Conservation (phyloP, 2,888 invertebrate species). For the Cephus sareptanus region DNA sequence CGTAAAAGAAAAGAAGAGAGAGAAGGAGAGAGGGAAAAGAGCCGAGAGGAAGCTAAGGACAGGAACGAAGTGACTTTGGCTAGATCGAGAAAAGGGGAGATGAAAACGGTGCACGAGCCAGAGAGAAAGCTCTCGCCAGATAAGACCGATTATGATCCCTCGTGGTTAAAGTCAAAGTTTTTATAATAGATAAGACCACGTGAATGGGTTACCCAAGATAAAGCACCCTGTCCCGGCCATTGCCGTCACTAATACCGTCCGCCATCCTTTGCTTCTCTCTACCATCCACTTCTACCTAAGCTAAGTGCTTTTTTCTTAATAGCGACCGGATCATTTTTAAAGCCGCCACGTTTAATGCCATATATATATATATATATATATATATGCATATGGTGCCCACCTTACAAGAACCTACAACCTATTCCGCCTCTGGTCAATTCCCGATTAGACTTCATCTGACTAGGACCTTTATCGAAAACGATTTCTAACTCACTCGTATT, state of each 20-base stretch:
- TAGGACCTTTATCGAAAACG: not conserved
- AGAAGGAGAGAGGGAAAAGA: conserved; percentile 25
- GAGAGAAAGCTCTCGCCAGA: conserved; percentile 39
- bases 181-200: conserved; percentile 58
- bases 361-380: too few relatives aligned
- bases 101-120: conserved; percentile 18
- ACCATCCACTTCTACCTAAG: conserved; percentile 22
- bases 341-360: not conserved
- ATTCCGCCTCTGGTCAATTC: not conserved
- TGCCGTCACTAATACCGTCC: conserved; percentile 22
- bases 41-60: conserved; percentile 12
- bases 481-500: not conserved
- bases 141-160: conserved; percentile 63
- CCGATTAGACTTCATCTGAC: not conserved
- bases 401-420: not conserved
- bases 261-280: conserved; percentile 24
- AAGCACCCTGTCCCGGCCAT: conserved; percentile 15
- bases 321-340: conserved; percentile 24
- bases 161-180: conserved; percentile 61
- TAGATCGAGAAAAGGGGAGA: conserved; percentile 27
- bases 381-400: not conserved
- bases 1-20: conserved; percentile 37
- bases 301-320: conserved; percentile 35
- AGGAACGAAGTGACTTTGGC: conserved; percentile 2
- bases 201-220: conserved; percentile 48